Base-by-base conservation (phyloP, 2,113 vertebrate species). In the Aegithalos caudatus region DNA sequence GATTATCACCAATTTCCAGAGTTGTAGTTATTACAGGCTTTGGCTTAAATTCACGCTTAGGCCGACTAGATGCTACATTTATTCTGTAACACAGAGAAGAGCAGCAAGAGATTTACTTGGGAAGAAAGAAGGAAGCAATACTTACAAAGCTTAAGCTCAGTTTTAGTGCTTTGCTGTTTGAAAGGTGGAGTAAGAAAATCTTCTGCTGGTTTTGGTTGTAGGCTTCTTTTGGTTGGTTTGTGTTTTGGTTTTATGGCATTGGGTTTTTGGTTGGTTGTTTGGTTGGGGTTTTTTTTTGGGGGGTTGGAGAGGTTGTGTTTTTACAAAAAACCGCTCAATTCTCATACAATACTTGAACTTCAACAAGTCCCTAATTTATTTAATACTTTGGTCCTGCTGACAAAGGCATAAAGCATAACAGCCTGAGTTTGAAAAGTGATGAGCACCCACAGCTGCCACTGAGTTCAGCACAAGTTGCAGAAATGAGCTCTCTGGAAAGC, bases 11-110 rank as follows among this genome's bases (percentile, higher is more conserved):
- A 4, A 93, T 51, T 81, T 99, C 98, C 15, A 98, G 88, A 47
- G 97, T 97, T 83, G 97, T 97, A 81, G 96, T 97, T 70, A 98
- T 95, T 64, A 97, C 70, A 9, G 98, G 98, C 95, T 98, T 98
- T 64, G 98, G 97, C 87, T 98, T 98, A 87, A 98, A 99, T 66
- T 99, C 98, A 56, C 98, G 97, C 88, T 95, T 99, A 77, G 99
- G 98, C n/a, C 96, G 94, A 69, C 85, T 97, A 85, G 98, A 98
- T 18, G 98, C 98, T 50, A 97, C 82, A 20, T 98, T 95, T 93
- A 99, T 99, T 93, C 99, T 99, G 97, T 22, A 94, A 97, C 10
- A 94, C 42, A 95, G 20, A 93, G 54, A 79, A 73, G 19, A 84
- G 25, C 7, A 23, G 47, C 50, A 92, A 73, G 37, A 62, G 33